These are phyloP conservation scores for Epinotia ramella DNA, from an alignment of 2,888 invertebrate species.

Conservation along the genomic window DNA sequence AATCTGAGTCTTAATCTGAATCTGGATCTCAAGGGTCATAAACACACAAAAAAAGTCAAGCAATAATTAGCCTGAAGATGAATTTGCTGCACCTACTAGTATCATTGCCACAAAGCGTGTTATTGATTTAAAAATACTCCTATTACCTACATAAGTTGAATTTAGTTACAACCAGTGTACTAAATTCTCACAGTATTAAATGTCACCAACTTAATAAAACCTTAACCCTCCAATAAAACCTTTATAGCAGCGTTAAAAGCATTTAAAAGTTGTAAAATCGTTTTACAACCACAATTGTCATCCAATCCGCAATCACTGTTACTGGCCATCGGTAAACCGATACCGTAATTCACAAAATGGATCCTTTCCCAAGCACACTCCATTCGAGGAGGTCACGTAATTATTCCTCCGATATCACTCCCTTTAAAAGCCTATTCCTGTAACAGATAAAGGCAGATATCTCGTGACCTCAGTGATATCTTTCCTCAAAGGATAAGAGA, in stretches of 20 bases:
- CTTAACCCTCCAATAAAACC: slow-evolving; percentile 53
- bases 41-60: too few species aligned
- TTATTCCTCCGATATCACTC: slow-evolving; percentile 69
- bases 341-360: slow-evolving; percentile 56
- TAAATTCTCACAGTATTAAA: slow-evolving; percentile 38
- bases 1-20: too few species aligned
- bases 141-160: not conserved
- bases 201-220: slow-evolving; percentile 44
- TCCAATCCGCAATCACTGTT: slow-evolving; percentile 60
- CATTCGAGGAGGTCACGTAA: slow-evolving; percentile 74
- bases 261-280: slow-evolving; percentile 64
- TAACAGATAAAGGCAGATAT: slow-evolving; percentile 81
- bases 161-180: not conserved
- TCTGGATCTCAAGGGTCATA: too few species aligned
- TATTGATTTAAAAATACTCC: not conserved
- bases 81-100: not conserved
- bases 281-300: slow-evolving; percentile 62
- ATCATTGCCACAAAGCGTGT: not conserved
- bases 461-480: slow-evolving; percentile 77
- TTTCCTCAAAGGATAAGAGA: slow-evolving; percentile 78
- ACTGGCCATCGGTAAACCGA: slow-evolving; percentile 66
- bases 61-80: not conserved
- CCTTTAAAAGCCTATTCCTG: slow-evolving; percentile 84
- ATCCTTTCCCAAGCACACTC: slow-evolving; percentile 60
- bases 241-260: slow-evolving; percentile 63